Base-by-base conservation (phyloP, 1,140 invertebrate species). In the Pogonomyrmex californicus region DNA sequence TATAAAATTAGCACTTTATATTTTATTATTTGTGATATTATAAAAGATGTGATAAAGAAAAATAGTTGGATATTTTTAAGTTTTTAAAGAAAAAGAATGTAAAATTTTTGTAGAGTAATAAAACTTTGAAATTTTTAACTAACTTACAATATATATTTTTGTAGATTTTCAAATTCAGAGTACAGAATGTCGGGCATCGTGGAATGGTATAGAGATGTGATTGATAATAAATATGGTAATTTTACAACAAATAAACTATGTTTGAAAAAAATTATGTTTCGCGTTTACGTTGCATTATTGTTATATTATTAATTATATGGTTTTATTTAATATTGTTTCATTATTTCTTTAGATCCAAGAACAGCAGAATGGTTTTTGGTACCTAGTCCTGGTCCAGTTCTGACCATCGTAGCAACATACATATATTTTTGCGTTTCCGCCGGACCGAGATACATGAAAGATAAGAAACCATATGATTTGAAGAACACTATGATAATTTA, bases 311-410 rank as follows among this genome's bases (percentile, higher is more conserved):
- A 41, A 77, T 23, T 23, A 23, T 0, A 23, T 23, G 23, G 23
- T 23, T 23, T 23, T 23, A 23, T 23, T 23, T 23, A 23, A 23
- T 23, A 23, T 23, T 23, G 23, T 23, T 23, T 23, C 23, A 23
- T 23, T 23, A 23, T 36, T 86, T 92, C 96, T 96, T n/a, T 95
- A 98, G 98, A 99, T 96, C 97, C 97, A 14, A 96, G 98, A 83
- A 98, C 98, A 17, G 96, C 96, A 85, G 97, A 98, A 91, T 99
- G 98, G 98, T 97, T 98, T 90, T 95, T 99, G 12, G 97, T 98
- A 93, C 96, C 97, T 36, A 97, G 97, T 6, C 98, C 98, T n/a
- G 97, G 97, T 17, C 97, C 98, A 0, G 95, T 98, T 0, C 90
- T 98, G 1, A 96, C 96, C 0, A 96, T 98, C 47, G 93, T 98